Base-by-base conservation (phyloP, 2,113 vertebrate genomes). In the Etheostoma cragini region DNA sequence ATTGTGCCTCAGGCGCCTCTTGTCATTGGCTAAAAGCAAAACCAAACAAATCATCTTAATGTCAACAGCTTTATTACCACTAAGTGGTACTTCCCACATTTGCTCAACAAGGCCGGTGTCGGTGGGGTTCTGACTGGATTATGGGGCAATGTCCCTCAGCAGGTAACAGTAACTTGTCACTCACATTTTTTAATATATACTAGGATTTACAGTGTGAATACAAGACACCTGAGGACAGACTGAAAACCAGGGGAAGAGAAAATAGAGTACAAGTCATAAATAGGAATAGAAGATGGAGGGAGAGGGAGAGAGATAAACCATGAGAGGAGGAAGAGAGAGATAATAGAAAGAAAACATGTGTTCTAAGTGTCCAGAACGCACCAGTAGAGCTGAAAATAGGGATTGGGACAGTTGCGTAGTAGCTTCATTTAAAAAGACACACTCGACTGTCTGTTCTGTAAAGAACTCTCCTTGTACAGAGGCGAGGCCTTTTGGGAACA, bases 331-430 rank as follows among this genome's bases (percentile, higher is more conserved):
- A 33, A n/a, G 62, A 21, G 63, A 38, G 42, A 64, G 70, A 84
- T 80, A 72, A 81, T 88, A 67, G 71, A 89, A 72, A 84, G 83
- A 87, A 89, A 90, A 91, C 88, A 89, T 82, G 88, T 90, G 90
- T 93, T 91, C 84, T 90, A 70, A 33, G 82, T 89, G 82, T 86
- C 75, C 53, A 19, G 79, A 60, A 80, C 11, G 83, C 89, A 90
- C 83, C 90, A 92, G 64, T 89, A 89, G 91, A 92, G 91, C 90
- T 90, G 91, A 90, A 90, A 94, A 91, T 90, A 88, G 78, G 89
- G 84, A 87, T 30, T 53, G 78, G 87, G 78, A 89, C 87, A 91
- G 87, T 89, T 78, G 86, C 81, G 72, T 60, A 24, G 33, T 61
- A 50, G 87, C 82, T 83, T 87, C 84, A 91, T 92, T 93, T 93